Evolutionary conservation across 53 echinoderm and acorn worm species (phyloP).

Genomic region (Echinarachnius parma): DNA sequence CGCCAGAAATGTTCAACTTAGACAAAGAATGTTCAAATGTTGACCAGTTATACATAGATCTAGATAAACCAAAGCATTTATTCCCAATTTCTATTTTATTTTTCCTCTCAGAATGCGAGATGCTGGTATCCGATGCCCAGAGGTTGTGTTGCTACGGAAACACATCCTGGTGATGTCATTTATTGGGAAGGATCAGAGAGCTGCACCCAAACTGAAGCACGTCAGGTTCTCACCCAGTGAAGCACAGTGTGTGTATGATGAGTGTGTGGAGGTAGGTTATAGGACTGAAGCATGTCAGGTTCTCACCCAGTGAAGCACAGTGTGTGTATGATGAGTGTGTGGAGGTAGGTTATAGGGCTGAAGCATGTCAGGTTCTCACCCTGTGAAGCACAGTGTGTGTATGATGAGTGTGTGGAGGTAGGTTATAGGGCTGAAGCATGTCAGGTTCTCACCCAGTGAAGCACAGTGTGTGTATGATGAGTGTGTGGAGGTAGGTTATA

Average conservation of each 20-base stretch:
- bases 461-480: too few species aligned
- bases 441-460: too few species aligned
- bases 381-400: too few species aligned
- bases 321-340: constrained; percentile 87
- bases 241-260: constrained; percentile 76
- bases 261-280: constrained; percentile 85
- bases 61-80: too few species aligned
- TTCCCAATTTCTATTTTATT: too few species aligned
- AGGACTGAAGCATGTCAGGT: constrained; percentile 78
- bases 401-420: too few species aligned
- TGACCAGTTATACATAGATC: too few species aligned
- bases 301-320: constrained; percentile 64
- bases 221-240: constrained; percentile 67
- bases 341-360: constrained; percentile 74
- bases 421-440: too few species aligned
- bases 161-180: constrained; percentile 95
- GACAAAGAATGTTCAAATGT: too few species aligned
- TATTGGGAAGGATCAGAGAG: constrained; percentile 89
- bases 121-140: constrained; percentile 80
- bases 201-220: constrained; percentile 92
- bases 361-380: too few species aligned
- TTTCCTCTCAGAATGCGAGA: constrained; percentile 70
- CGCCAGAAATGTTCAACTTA: too few species aligned
- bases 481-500: too few species aligned
- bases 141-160: constrained; percentile 88